Evolutionary conservation across 2,797 vertebrate genomes (phyloP), one percentile per base, ranked within the genome.

Genomic region (Morelia viridis): DNA sequence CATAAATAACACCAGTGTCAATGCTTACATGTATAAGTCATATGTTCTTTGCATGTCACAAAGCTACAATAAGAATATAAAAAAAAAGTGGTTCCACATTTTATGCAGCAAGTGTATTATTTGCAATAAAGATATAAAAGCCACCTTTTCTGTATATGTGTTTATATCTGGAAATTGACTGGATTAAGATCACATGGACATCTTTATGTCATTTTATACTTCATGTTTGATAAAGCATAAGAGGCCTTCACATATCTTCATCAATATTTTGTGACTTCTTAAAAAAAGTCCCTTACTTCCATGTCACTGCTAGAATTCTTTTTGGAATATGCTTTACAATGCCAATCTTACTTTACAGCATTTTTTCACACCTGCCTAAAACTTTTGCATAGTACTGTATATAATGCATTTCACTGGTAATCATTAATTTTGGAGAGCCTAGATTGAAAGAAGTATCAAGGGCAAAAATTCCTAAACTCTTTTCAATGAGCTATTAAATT

Each of bases 161-260:
- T 86, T 13, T 53, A 13, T 46, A 62, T 68, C 31, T 86, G 22
- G 10, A n/a, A 68, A 68, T 1, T 68, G 57, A 76, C 2, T 91
- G 26, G 57, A 3, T 71, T 22, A 61, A 17, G 86, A n/a, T 61
- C 46, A 64, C 11, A 65, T n/a, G 53, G 22, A 24, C 24, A 50
- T 24, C 80, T 85, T 85, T 57, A 86, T 86, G 9, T 31, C 53
- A 86, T 41, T 57, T 86, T 86, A 57, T 17, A 17, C 4, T 57
- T 15, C 13, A 76, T 41, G 6, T n/a, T 6, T 76, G 35, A 17
- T 31, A 31, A 80, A 26, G 89, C 94, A 84, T 94, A 87, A 93
- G 93, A 94, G 94, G 60, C 5, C 15, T 87, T 88, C 92, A 93
- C 92, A 91, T 93, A 92, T 91, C 94, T 83, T 71, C 35, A 46